A percentile compares a stretch with the other conserved stretches of the same genome.
Evolutionary conservation across 1,140 invertebrate species (phyloP).

Genomic region (Phocides pigmalion): DNA sequence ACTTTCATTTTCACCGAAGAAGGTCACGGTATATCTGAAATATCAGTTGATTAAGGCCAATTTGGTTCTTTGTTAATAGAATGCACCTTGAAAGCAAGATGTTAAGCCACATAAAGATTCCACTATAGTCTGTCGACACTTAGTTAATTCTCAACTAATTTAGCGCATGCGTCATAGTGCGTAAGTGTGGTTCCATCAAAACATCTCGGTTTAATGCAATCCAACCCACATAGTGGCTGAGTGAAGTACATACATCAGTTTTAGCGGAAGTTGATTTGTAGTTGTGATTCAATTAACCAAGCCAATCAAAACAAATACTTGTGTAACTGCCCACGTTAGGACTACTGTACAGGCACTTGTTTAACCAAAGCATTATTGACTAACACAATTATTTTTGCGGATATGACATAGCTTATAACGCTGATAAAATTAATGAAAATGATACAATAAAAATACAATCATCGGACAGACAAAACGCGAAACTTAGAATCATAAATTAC

Average conservation of each 20-base stretch:
- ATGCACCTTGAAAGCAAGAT: too few species aligned
- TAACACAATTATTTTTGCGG: too few species aligned
- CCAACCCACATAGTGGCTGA: not conserved
- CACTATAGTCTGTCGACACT: not conserved
- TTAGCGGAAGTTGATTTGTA: conserved; percentile 9
- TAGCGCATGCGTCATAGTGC: conserved; percentile 13
- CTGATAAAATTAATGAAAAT: too few species aligned
- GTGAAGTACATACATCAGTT: conserved; percentile 7
- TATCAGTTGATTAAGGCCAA: too few species aligned
- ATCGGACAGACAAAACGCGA: too few species aligned
- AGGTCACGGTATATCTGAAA: too few species aligned
- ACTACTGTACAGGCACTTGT: conserved; percentile 4
- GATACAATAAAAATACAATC: too few species aligned
- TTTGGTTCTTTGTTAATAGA: too few species aligned
- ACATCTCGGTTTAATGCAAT: conserved; percentile 14
- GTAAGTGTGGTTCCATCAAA: conserved; percentile 5
- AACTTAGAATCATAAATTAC: too few species aligned
- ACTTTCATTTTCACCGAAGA: too few species aligned
- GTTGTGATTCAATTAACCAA: conserved; percentile 18
- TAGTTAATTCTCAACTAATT: conserved; percentile 20
- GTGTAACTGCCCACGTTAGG: conserved; percentile 1
- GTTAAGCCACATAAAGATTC: not conserved
- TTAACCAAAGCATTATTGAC: not conserved
- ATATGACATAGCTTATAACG: too few species aligned
- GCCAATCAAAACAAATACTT: conserved; percentile 28